Evolutionary conservation across 2,888 invertebrate genomes (phyloP).

Genomic region (Thecophora atra): DNA sequence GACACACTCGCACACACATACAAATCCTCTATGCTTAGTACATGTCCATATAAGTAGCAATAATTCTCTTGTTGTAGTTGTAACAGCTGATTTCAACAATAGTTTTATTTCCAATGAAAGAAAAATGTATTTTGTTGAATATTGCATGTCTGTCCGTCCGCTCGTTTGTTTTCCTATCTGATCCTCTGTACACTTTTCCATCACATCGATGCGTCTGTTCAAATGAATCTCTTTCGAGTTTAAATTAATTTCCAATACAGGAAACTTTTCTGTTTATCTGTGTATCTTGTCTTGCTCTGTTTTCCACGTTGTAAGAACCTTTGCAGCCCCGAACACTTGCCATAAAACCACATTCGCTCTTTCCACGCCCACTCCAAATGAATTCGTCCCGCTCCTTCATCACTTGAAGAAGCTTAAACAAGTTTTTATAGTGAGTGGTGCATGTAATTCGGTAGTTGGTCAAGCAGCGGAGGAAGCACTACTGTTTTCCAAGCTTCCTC

Average conservation of each 20-base stretch:
- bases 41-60: conserved; percentile 16
- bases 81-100: neutral
- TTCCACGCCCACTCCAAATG: neutral
- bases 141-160: neutral
- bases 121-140: neutral
- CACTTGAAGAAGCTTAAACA: conserved; percentile 3
- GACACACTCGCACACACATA: neutral
- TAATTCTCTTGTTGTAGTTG: conserved; percentile 3
- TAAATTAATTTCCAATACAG: conserved; percentile 56
- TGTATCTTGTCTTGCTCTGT: conserved; percentile 50
- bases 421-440: neutral
- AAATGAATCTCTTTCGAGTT: conserved; percentile 35
- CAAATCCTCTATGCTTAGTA: too few relatives aligned
- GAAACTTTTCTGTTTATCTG: conserved; percentile 49
- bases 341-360: conserved; percentile 10
- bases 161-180: neutral
- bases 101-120: too few relatives aligned
- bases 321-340: conserved; percentile 39
- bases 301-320: too few relatives aligned
- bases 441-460: conserved; percentile 17
- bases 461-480: neutral
- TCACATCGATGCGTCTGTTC: neutral
- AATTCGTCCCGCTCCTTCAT: neutral
- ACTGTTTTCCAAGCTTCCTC: neutral
- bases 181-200: neutral